A percentile compares a stretch with the other conserved stretches of the same genome.
phyloP scores from a whole-genome alignment of 2,888 invertebrate species.

The Drosophila algonquin region DNA sequence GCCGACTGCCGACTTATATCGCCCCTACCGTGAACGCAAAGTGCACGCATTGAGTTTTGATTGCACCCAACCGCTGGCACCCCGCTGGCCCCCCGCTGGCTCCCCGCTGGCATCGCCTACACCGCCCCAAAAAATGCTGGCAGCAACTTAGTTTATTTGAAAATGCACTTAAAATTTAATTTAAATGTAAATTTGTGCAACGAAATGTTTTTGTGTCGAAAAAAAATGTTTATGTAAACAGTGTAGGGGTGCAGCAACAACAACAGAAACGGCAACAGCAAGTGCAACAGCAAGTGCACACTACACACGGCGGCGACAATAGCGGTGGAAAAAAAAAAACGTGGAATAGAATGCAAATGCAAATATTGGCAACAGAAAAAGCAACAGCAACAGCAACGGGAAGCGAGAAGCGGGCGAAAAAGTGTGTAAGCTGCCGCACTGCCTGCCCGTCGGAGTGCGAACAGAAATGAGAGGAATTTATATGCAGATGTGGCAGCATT shows the following conservation, averaged over 20 bases:
- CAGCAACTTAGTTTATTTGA: slow-evolving; percentile 78
- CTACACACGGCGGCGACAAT: slow-evolving; percentile 55
- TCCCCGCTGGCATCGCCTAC: background rate
- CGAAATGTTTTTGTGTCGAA: slow-evolving; percentile 78
- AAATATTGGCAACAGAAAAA: slow-evolving; percentile 76
- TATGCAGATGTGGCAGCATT: slow-evolving; percentile 80
- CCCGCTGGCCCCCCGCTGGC: background rate
- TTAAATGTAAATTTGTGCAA: slow-evolving; percentile 80
- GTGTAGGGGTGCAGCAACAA: slow-evolving; percentile 46
- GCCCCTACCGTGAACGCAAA: slow-evolving; percentile 63
- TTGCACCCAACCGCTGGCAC: slow-evolving; percentile 51
- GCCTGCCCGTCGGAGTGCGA: slow-evolving; percentile 56
- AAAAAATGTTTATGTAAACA: slow-evolving; percentile 76
- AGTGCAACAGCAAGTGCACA: too few species aligned
- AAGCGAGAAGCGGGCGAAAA: slow-evolving; percentile 24
- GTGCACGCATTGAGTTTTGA: slow-evolving; percentile 79
- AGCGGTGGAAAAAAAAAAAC: slow-evolving; percentile 37
- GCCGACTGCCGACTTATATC: slow-evolving; percentile 30
- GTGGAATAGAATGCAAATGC: slow-evolving; percentile 80
- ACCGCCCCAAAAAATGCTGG: slow-evolving; percentile 14
- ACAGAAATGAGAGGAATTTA: slow-evolving; percentile 79
- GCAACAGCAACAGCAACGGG: background rate
- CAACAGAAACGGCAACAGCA: too few species aligned
- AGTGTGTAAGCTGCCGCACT: slow-evolving; percentile 74
- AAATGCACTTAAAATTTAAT: slow-evolving; percentile 81